Evolutionary conservation across 1,140 invertebrate species (phyloP), one percentile per base, ranked within the genome.

Genomic region (Araneus ventricosus): DNA sequence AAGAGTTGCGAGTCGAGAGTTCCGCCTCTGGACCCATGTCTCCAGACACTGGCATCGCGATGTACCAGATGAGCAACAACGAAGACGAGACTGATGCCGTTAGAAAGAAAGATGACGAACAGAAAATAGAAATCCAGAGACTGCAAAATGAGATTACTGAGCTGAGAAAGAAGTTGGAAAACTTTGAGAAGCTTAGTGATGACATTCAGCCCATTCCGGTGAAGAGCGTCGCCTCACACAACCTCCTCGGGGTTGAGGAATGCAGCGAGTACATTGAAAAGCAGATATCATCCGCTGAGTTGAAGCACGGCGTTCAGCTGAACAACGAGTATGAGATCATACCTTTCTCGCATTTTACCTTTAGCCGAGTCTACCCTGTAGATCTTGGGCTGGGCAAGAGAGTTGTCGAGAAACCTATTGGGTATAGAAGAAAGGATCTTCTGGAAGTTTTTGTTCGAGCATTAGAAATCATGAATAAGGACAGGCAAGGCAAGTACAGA

Each of bases 331-430:
- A 97, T 95, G 97, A 98, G 95, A 95, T 98, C 45, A 96, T 97
- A 27, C 96, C 97, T 2, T 98, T 97, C 95, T 97, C 97, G 94
- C 97, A 97, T 94, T 98, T 98, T 95, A 98, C 97, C 1, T 96
- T 97, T 94, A 97, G 96, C 70, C 95, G 97, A 39, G 96, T 98
- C 0, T 98, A 97, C 94, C 96, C 97, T 1, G 97, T 97, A 8
- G 97, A 98, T 61, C 96, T 97, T 27, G 97, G 97, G 1, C 95
- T 98, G 34, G 97, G 97, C 0, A 97, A 97, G 94, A 95, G 97
- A 10, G 97, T 98, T 0, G 97, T 98, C 2, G 97, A 98, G 94
- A 97, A 97, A 94, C 97, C 97, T 0, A 97, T 98, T 52, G 97
- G 97, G 0, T 97, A 97, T 93, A 97, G 97, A 94, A 95, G 97